Percentiles rank a stretch among this genome's conserved stretches.
Conservation (phyloP, 1,140 invertebrate genomes). For the Caenorhabditis briggsae region DNA sequence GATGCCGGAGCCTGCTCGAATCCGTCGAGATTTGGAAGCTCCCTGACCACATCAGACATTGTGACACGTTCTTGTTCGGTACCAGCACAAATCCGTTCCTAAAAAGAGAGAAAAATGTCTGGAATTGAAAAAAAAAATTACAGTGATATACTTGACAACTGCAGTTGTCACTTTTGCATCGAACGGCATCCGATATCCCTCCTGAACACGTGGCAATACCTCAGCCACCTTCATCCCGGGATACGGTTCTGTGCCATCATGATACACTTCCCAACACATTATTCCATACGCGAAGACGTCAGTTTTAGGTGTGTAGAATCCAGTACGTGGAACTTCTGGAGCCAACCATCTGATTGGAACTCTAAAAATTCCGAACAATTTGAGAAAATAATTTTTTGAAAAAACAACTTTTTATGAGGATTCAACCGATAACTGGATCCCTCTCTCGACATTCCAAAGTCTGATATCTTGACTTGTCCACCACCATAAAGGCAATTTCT, state of each 20-base stretch:
- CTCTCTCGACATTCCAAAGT: conserved; percentile 35
- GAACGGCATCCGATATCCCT: conserved; percentile 62
- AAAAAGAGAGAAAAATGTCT: not conserved
- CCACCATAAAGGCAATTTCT: conserved; percentile 82
- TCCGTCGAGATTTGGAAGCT: not conserved
- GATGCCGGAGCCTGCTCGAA: conserved; percentile 14
- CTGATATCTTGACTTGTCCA: conserved; percentile 53
- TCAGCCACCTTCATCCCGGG: conserved; percentile 66
- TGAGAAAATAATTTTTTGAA: not conserved
- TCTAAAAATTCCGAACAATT: too few relatives aligned
- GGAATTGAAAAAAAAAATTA: not conserved
- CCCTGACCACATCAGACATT: conserved; percentile 56
- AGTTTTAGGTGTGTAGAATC: conserved; percentile 40
- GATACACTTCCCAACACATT: conserved; percentile 69
- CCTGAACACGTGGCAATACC: conserved; percentile 46
- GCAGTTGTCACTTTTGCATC: not conserved
- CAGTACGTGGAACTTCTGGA: conserved; percentile 57
- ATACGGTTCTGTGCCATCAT: conserved; percentile 64
- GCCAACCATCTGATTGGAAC: conserved; percentile 65
- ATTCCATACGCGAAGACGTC: conserved; percentile 67
- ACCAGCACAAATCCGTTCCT: conserved; percentile 54
- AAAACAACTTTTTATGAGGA: conserved; percentile 11
- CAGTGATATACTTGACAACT: conserved; percentile 8
- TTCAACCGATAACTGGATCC: conserved; percentile 32
- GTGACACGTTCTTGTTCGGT: conserved; percentile 59